Conservation (phyloP, 1,140 invertebrate species). For the Drosophila ercepeae region DNA sequence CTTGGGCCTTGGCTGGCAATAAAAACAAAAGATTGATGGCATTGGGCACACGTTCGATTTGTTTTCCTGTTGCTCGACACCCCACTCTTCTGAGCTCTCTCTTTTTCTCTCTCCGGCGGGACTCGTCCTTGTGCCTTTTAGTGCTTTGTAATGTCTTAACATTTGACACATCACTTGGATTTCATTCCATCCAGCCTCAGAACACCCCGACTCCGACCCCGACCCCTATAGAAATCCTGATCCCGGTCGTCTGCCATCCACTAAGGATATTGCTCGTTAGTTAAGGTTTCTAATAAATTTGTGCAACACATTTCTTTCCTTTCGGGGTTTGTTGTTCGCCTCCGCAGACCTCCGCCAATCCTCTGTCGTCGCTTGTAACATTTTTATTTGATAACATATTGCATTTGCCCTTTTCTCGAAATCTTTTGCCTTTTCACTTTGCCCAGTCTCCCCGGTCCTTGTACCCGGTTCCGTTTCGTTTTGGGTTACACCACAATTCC, state of each 20-base stretch:
- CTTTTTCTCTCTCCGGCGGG: background rate
- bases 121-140: constrained; percentile 67
- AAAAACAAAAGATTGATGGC: constrained; percentile 83
- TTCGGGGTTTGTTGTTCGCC: constrained; percentile 11
- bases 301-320: constrained; percentile 75
- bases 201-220: constrained; percentile 23
- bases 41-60: constrained; percentile 83
- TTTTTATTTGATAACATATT: constrained; percentile 82
- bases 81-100: constrained; percentile 7
- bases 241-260: constrained; percentile 6
- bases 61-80: constrained; percentile 73
- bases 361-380: constrained; percentile 78
- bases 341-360: constrained; percentile 8
- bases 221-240: background rate
- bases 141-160: constrained; percentile 83
- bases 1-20: constrained; percentile 56
- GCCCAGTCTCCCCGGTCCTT: background rate
- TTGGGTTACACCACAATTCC: constrained; percentile 24
- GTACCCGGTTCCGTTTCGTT: constrained; percentile 23
- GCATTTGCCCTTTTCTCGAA: constrained; percentile 67
- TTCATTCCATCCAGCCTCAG: constrained; percentile 32
- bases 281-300: constrained; percentile 82
- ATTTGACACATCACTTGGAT: constrained; percentile 81
- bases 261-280: constrained; percentile 79
- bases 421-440: constrained; percentile 16